phyloP scores from a whole-genome alignment of 1,140 invertebrate species.

The Papilio helenus region DNA sequence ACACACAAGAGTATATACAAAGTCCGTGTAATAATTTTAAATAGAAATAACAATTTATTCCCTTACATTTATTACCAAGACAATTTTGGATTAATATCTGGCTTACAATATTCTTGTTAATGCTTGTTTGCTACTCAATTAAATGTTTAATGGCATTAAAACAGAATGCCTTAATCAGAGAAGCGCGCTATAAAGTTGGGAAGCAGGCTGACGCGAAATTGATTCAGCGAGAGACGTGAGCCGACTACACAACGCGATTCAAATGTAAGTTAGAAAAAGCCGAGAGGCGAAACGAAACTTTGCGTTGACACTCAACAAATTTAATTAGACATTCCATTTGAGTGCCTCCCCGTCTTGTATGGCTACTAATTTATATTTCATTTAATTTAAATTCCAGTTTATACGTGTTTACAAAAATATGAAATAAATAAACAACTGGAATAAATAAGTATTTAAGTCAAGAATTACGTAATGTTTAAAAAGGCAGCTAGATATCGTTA shows the following conservation, averaged over 20 bases:
- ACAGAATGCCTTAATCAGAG: constrained; percentile 36
- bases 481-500: background rate
- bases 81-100: background rate
- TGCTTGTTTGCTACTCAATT: background rate
- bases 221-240: constrained; percentile 77
- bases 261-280: constrained; percentile 60
- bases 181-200: constrained; percentile 21
- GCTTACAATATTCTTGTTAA: background rate
- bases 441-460: background rate
- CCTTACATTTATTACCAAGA: background rate
- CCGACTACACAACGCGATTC: constrained; percentile 70
- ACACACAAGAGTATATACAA: no score
- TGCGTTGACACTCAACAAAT: constrained; percentile 69
- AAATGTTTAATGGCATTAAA: constrained; percentile 26
- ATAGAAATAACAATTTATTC: no score
- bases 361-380: constrained; percentile 36
- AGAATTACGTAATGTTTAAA: background rate
- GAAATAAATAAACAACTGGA: background rate
- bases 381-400: constrained; percentile 28
- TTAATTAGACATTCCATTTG: constrained; percentile 68
- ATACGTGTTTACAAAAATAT: background rate
- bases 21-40: no score
- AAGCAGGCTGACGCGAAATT: constrained; percentile 72
- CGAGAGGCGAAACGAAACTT: constrained; percentile 64
- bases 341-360: constrained; percentile 47